Percentiles rank a stretch among this genome's conserved stretches.
phyloP scores from a whole-genome alignment of 2,113 vertebrate genomes.

The Cryptotis parvus region DNA sequence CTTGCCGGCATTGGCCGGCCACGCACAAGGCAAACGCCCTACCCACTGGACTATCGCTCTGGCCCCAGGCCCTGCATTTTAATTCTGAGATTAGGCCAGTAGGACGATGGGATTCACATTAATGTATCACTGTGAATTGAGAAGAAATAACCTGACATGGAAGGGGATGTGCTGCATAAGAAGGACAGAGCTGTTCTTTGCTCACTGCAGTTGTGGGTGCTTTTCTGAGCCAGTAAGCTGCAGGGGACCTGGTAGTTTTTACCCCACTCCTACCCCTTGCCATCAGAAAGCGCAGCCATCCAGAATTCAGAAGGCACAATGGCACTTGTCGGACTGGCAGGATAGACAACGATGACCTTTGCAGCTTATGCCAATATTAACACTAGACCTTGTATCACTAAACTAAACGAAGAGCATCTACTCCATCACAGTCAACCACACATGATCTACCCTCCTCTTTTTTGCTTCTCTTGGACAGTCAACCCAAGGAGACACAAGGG shows the following conservation, averaged over 20 bases:
- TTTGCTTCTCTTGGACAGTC: background rate
- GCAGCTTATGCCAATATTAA: background rate
- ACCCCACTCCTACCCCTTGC: too few relatives aligned
- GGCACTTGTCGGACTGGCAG: background rate
- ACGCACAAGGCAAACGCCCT: too few relatives aligned
- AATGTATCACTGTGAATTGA: background rate
- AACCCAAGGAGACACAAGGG: too few relatives aligned
- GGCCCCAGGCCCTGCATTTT: background rate
- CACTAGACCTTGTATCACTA: background rate
- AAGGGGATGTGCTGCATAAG: background rate
- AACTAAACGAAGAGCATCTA: background rate
- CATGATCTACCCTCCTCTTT: background rate
- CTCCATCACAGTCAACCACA: background rate
- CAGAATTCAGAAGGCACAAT: background rate
- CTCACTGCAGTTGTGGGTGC: background rate
- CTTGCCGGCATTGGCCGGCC: too few relatives aligned
- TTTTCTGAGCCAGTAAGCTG: background rate
- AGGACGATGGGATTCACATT: background rate
- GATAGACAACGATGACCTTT: background rate
- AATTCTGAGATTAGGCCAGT: constrained; percentile 20
- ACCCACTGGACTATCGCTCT: too few relatives aligned
- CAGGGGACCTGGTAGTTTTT: background rate
- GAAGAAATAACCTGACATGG: constrained; percentile 4
- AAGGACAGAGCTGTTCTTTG: background rate
- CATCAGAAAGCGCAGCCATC: background rate